These are phyloP conservation scores for Halictus rubicundus DNA, from an alignment of 1,140 invertebrate species.

Conservation along the genomic window DNA sequence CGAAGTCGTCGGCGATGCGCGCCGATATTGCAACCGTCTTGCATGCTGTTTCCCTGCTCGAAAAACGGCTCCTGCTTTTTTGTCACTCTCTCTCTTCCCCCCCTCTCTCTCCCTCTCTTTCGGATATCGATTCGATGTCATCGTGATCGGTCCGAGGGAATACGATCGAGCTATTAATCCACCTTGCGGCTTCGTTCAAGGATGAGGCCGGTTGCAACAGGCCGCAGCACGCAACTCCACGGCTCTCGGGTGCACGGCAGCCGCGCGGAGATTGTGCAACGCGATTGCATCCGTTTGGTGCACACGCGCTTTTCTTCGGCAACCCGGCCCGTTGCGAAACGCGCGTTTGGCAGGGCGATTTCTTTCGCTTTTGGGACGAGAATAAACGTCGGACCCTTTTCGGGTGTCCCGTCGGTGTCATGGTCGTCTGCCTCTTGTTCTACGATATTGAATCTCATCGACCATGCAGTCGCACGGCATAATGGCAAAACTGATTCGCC, in stretches of 20 bases:
- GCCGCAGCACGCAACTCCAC: slow-evolving; percentile 11
- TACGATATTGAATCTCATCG: too few species aligned
- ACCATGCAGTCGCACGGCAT: too few species aligned
- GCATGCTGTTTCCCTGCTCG: not conserved
- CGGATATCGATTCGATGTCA: not conserved
- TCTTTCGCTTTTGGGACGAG: slow-evolving; percentile 9
- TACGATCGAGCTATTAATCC: slow-evolving; percentile 42
- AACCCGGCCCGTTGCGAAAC: slow-evolving; percentile 17
- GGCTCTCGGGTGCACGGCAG: not conserved
- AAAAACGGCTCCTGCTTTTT: not conserved
- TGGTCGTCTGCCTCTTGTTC: too few species aligned
- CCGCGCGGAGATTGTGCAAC: slow-evolving; percentile 17
- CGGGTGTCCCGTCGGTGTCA: too few species aligned
- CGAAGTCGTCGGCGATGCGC: slow-evolving; percentile 10
- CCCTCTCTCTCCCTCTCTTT: not conserved
- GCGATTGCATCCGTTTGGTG: slow-evolving; percentile 38
- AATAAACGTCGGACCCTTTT: not conserved
- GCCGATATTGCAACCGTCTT: not conserved
- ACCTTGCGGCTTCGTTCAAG: slow-evolving; percentile 29
- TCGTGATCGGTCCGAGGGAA: not conserved
- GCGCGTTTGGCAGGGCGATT: not conserved
- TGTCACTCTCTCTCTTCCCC: too few species aligned
- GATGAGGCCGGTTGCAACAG: slow-evolving; percentile 30
- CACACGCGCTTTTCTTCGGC: slow-evolving; percentile 23
- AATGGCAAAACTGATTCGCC: too few species aligned